phyloP scores from a whole-genome alignment of 2,797 vertebrate genomes.

The Alosa sapidissima region DNA sequence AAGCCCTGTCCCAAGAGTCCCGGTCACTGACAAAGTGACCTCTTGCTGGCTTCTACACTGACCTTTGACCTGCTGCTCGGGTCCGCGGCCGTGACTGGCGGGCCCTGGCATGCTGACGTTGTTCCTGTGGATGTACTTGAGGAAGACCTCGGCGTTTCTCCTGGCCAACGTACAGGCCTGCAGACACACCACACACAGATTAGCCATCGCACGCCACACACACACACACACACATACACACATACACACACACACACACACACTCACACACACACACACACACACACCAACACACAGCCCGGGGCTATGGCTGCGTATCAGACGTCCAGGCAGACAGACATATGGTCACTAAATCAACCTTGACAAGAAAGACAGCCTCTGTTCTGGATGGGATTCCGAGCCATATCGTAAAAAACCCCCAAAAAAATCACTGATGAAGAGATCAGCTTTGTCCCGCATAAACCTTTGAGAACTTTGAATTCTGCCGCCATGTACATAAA shows the following conservation, averaged over 20 bases:
- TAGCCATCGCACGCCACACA: no score
- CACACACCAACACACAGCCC: no score
- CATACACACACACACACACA: no score
- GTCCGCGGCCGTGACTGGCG: constrained; percentile 85
- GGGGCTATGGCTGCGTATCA: background rate
- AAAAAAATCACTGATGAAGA: background rate
- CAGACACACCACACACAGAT: constrained; percentile 16
- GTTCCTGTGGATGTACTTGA: constrained; percentile 99
- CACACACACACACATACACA: no score
- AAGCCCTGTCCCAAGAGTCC: background rate
- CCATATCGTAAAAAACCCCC: background rate
- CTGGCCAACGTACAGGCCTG: constrained; percentile 89
- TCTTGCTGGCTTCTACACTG: constrained; percentile 48
- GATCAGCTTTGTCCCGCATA: background rate
- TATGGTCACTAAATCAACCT: constrained; percentile 11
- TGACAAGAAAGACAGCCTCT: constrained; percentile 14
- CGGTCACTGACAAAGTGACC: background rate
- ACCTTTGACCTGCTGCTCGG: constrained; percentile 98
- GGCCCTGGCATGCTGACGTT: constrained; percentile 92
- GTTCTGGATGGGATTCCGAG: background rate
- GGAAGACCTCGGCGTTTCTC: constrained; percentile 95
- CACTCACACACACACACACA: no score
- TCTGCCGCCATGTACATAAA: background rate
- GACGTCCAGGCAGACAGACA: background rate
- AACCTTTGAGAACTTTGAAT: background rate